Base-by-base conservation (phyloP, 2,888 invertebrate genomes). In the Lasioglossum pauxillum region DNA sequence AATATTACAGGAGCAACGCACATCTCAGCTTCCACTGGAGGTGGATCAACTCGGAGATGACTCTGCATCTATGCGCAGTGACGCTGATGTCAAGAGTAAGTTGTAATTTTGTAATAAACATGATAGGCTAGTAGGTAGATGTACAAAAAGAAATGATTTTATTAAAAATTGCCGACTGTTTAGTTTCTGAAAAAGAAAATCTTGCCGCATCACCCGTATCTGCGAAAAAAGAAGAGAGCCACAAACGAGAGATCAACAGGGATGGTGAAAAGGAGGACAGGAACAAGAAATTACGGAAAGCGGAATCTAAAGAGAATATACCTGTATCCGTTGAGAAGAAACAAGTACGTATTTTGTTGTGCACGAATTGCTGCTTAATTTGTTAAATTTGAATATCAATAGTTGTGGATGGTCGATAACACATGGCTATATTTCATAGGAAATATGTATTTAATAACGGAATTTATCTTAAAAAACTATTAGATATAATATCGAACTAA, bases 11-110 rank as follows among this genome's bases (percentile, higher is more conserved):
- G 98, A 98, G 97, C 98, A 97, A 96, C 98, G 98, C 97, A 97
- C 97, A 95, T 98, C 98, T 94, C 98, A 98, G 96, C 97, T 97
- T 96, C 98, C 97, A 95, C 97, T 98, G 97, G 98, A 98, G 96
- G 96, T 97, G 97, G 98, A 98, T 94, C 95, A 95, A 95, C 95
- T 95, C 93, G 96, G 95, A 97, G 98, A 98, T 98, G 98, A 98
- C 96, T 97, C 98, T 94, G 97, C 97, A 94, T 98, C 98, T 90
- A 97, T 98, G 95, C 97, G 97, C 96, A 97, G 97, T 96, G 98
- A 98, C 95, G 97, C 97, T 96, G 98, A 98, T 95, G 96, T 96
- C 96, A 98, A 98, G 96, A 96, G 97, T 97, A 95, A 80, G 80
- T 82, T 49, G 77, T 19, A 16, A 69, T 64, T 19, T 41, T 69